Evolutionary conservation across 1,140 invertebrate species (phyloP), one percentile per base, ranked within the genome.

Genomic region (Conus ventricosus): DNA sequence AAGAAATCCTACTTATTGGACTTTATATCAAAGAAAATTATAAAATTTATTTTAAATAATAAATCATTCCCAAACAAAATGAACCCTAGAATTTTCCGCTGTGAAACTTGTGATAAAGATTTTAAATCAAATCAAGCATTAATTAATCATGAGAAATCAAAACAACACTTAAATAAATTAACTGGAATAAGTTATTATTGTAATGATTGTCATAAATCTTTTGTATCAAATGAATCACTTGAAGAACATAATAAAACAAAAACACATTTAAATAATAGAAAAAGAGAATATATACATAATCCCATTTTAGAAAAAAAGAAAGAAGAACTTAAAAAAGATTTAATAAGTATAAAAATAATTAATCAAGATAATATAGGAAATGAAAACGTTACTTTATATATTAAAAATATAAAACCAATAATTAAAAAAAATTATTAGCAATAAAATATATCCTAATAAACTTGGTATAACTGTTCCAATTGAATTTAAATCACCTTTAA

Each of bases 401-500:
- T 80, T 27, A 51, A 80, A 7, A 80, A 80, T 80, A 27, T 27
- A 27, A 80, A 27, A 27, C n/a, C n/a, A 27, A 80, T 27, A 10
- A 25, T 80, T 27, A n/a, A 80, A 80, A 80, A 23, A 80, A 80
- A 10, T 25, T 27, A 80, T 80, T 10, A 8, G 11, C 7, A 23
- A 27, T 80, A 80, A 80, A 27, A 25, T 27, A 8, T 10, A 80
- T 80, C 76, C 76, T 80, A 80, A 11, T 80, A 80, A 80, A 80
- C n/a, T 80, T 27, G 23, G 39, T 27, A 80, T 51, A 80, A 80
- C 7, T 8, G 7, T 80, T 27, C 11, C 76, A 27, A 11, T 51
- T 80, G 76, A 80, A 23, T 80, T 80, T 80, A 80, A 25, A 80
- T 27, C 76, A 80, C 76, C 76, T 27, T 80, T 80, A 80, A 60